Evolutionary conservation across 2,797 vertebrate genomes (phyloP), one percentile per base, ranked within the genome.

Genomic region (Chromobotia macracanthus): DNA sequence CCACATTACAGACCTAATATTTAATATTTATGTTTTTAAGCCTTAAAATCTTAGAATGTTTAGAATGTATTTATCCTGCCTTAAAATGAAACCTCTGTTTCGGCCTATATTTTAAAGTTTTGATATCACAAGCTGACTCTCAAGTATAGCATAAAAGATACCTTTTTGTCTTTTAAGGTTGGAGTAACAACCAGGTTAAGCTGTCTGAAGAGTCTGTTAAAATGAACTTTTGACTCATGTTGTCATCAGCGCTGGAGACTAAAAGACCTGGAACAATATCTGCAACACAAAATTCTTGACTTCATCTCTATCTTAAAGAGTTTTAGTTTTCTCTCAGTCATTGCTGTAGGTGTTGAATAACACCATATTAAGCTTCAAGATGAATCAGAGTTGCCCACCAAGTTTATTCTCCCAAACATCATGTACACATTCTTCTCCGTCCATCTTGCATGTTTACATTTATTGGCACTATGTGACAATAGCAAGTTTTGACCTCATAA

Each of bases 401-500:
- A 66, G 61, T 25, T 75, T 38, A 31, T 68, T 55, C 65, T 77
- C 3, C 1, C 41, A 21, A 50, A 61, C 23, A 11, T 61, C 53
- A 69, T 77, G 60, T 60, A 44, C 5, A 35, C 56, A 51, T 48
- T 70, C 44, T 51, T 61, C n/a, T 13, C 16, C 67, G 15, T 75
- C 61, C 72, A 66, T 63, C 67, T 18, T 38, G 65, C 19, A 53
- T 74, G 63, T 56, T 77, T 81, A 6, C 16, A 41, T 73, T 66
- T 72, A 72, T 60, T 70, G 35, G 76, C 51, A 35, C 75, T 63
- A 46, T 70, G 41, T 82, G 74, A 74, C 60, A 68, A 58, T 71
- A 67, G 69, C 63, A 66, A 75, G 60, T 75, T 84, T 77, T 53
- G 65, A 53, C 82, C 80, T 81, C 75, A 85, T 86, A 82, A 80